phyloP scores from a whole-genome alignment of 2,888 invertebrate species.

The Hirtodrosophila alboralis region DNA sequence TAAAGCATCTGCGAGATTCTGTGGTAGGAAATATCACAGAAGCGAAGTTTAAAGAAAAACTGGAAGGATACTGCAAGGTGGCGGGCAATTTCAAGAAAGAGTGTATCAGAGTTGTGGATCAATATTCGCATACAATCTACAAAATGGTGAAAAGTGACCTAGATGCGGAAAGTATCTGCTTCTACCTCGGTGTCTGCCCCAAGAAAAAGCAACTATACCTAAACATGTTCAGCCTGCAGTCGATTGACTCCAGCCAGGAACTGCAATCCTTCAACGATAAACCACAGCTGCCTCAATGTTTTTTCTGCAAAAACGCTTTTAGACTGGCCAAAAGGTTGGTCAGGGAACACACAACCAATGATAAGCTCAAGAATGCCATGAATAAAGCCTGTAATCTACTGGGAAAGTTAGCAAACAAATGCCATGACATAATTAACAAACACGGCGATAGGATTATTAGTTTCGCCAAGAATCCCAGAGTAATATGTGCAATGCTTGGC shows the following conservation, averaged over 20 bases:
- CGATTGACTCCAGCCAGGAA: background rate
- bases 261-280: background rate
- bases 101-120: constrained; percentile 11
- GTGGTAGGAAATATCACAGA: constrained; percentile 1
- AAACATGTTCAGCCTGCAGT: background rate
- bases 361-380: constrained; percentile 16
- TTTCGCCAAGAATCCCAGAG: constrained; percentile 19
- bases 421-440: constrained; percentile 11
- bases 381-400: constrained; percentile 11
- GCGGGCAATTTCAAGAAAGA: background rate
- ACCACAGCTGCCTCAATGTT: constrained; percentile 13
- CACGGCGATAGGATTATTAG: constrained; percentile 18
- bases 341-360: constrained; percentile 9
- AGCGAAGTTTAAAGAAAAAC: constrained; percentile 6
- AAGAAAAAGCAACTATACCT: background rate
- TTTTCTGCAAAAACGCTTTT: constrained; percentile 16
- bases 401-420: constrained; percentile 17
- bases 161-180: constrained; percentile 3
- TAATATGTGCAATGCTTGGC: constrained; percentile 17
- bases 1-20: background rate
- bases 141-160: background rate
- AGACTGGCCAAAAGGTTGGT: constrained; percentile 9
- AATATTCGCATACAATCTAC: constrained; percentile 17
- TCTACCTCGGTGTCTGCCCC: background rate
- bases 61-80: constrained; percentile 3